These are phyloP conservation scores for Sitodiplosis mosellana DNA, from an alignment of 1,140 invertebrate genomes.

Conservation along the genomic window DNA sequence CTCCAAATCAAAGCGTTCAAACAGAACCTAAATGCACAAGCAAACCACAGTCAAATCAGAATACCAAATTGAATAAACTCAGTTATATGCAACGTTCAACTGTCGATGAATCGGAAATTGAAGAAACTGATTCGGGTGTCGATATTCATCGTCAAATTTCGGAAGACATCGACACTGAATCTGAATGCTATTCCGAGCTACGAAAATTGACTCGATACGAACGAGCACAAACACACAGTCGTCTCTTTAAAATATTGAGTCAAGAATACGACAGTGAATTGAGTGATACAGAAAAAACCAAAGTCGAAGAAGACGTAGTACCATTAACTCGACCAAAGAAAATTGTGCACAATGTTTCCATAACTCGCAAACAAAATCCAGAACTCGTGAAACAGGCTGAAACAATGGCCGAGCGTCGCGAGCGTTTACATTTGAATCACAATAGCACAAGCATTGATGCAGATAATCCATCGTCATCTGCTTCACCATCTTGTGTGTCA, in stretches of 20 bases:
- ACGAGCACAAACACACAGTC: constrained; percentile 49
- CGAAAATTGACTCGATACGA: constrained; percentile 39
- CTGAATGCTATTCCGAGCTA: constrained; percentile 34
- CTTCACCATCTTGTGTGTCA: constrained; percentile 26
- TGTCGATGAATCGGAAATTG: constrained; percentile 29
- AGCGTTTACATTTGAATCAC: constrained; percentile 24
- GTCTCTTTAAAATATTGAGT: constrained; percentile 44
- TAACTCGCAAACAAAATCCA: constrained; percentile 18
- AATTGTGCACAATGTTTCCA: constrained; percentile 22
- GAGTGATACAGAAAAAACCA: constrained; percentile 15
- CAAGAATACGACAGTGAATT: constrained; percentile 31
- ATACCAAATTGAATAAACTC: too few species aligned
- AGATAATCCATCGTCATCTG: constrained; percentile 28
- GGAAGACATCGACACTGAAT: constrained; percentile 39
- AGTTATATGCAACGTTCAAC: constrained; percentile 3
- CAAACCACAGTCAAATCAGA: too few species aligned
- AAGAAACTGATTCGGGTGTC: constrained; percentile 51
- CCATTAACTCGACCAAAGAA: constrained; percentile 12
- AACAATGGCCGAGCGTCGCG: constrained; percentile 16
- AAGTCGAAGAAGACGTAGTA: constrained; percentile 13
- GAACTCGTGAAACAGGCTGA: constrained; percentile 17
- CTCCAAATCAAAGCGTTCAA: too few species aligned
- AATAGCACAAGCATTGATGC: constrained; percentile 22
- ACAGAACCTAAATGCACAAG: too few species aligned
- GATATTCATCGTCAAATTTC: constrained; percentile 49